These are phyloP conservation scores for Lycaon pictus DNA, from an alignment of 2,113 vertebrate species.

Conservation along the genomic window DNA sequence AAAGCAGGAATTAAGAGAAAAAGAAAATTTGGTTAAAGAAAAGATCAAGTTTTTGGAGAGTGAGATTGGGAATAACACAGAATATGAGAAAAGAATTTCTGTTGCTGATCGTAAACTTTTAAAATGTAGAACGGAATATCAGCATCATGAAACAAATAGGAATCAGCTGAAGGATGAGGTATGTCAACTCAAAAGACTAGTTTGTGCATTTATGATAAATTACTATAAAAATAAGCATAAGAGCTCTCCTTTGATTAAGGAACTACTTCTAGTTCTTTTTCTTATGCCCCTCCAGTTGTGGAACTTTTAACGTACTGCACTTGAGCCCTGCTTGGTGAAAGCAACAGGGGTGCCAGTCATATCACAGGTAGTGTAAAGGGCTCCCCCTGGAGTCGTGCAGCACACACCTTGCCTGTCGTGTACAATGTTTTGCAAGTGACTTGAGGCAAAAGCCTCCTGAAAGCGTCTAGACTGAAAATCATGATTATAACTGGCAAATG, in stretches of 20 bases:
- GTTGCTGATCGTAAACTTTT: conserved; percentile 86
- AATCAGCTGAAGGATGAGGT: conserved; percentile 91
- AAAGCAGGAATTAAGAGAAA: conserved; percentile 91
- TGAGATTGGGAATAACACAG: conserved; percentile 93
- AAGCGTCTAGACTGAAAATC: neutral
- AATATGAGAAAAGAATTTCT: conserved; percentile 92
- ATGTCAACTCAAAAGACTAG: conserved; percentile 14
- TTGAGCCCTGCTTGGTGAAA: neutral
- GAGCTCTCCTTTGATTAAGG: neutral
- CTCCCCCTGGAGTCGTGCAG: neutral
- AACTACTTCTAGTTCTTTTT: neutral
- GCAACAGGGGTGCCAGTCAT: neutral
- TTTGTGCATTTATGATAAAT: neutral
- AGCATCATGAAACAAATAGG: conserved; percentile 87
- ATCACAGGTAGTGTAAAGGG: neutral
- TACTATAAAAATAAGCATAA: neutral
- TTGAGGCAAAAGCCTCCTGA: neutral
- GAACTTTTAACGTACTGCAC: neutral
- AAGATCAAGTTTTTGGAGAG: conserved; percentile 90
- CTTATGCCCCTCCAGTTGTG: neutral
- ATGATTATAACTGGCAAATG: neutral
- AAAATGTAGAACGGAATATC: conserved; percentile 88
- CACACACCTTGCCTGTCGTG: neutral
- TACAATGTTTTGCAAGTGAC: neutral
- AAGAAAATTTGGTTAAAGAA: conserved; percentile 89